A percentile compares a stretch with the other conserved stretches of the same genome.
These are phyloP conservation scores for Tachuris rubrigastra DNA, from an alignment of 2,113 vertebrate species.

Conservation along the genomic window DNA sequence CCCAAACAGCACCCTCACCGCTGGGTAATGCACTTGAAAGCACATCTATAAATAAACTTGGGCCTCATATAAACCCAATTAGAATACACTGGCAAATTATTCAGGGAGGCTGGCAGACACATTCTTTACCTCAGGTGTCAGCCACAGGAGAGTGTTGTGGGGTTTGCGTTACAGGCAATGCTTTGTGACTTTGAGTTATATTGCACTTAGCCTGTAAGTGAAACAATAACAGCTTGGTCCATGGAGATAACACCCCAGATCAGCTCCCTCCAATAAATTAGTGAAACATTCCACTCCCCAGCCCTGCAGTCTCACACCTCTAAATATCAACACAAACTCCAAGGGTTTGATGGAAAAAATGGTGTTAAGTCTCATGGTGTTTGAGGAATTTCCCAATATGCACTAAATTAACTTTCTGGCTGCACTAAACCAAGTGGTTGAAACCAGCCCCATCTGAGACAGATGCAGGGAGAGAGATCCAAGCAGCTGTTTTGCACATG, in stretches of 20 bases:
- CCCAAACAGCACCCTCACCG: neutral
- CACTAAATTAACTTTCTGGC: slow-evolving; percentile 77
- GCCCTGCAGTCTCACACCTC: slow-evolving; percentile 71
- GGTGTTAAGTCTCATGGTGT: slow-evolving; percentile 79
- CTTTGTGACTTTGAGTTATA: slow-evolving; percentile 38
- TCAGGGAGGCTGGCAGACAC: slow-evolving; percentile 7
- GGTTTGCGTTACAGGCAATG: slow-evolving; percentile 1
- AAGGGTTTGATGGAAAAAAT: slow-evolving; percentile 72
- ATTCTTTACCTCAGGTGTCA: slow-evolving; percentile 51
- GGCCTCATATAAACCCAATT: neutral
- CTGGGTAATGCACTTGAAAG: neutral
- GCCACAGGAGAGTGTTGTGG: neutral
- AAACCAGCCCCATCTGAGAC: slow-evolving; percentile 63
- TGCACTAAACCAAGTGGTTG: slow-evolving; percentile 56
- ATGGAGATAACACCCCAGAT: slow-evolving; percentile 48
- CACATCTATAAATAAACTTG: neutral
- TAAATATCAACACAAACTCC: slow-evolving; percentile 72
- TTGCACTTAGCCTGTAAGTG: slow-evolving; percentile 26
- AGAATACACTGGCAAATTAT: slow-evolving; percentile 39
- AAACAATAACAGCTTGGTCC: slow-evolving; percentile 55
- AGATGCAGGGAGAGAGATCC: slow-evolving; percentile 72
- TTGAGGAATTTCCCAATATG: slow-evolving; percentile 83
- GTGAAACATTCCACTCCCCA: slow-evolving; percentile 64
- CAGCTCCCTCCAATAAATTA: slow-evolving; percentile 71
- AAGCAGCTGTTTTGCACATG: slow-evolving; percentile 79